Evolutionary conservation across 2,888 invertebrate species (phyloP).

Genomic region (Zeuzera pyrina): DNA sequence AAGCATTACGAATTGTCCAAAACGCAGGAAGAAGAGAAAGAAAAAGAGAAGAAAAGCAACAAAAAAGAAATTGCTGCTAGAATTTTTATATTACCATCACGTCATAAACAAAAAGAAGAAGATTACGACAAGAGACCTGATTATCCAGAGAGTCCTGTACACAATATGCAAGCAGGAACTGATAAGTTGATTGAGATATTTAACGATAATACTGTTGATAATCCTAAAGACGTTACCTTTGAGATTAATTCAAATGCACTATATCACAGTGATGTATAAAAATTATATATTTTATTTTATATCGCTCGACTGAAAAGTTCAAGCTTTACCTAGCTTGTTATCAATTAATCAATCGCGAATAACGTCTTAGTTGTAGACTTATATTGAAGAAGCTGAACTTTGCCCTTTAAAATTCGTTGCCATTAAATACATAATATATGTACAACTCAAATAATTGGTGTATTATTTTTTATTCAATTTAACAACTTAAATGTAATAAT

Average conservation of each 20-base stretch:
- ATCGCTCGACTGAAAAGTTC: too few relatives aligned
- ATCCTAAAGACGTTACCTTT: slow-evolving; percentile 38
- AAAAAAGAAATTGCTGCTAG: slow-evolving; percentile 39
- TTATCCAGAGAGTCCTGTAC: slow-evolving; percentile 50
- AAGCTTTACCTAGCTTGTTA: too few relatives aligned
- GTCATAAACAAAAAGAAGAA: slow-evolving; percentile 39
- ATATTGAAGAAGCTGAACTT: too few relatives aligned
- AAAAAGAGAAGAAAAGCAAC: slow-evolving; percentile 14
- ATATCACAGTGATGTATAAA: slow-evolving; percentile 44
- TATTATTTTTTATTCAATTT: too few relatives aligned
- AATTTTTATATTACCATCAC: slow-evolving; percentile 47
- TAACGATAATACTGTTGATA: slow-evolving; percentile 25
- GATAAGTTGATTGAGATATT: slow-evolving; percentile 47
- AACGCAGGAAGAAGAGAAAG: slow-evolving; percentile 23
- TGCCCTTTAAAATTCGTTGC: too few relatives aligned
- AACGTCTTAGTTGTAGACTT: too few relatives aligned
- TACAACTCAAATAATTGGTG: too few relatives aligned
- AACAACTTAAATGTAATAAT: too few relatives aligned
- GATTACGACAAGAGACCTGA: slow-evolving; percentile 48
- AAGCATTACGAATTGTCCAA: slow-evolving; percentile 33
- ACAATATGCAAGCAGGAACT: slow-evolving; percentile 28
- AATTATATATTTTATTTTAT: background rate
- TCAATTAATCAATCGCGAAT: too few relatives aligned
- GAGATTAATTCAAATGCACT: slow-evolving; percentile 33
- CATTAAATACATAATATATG: too few relatives aligned